phyloP scores from a whole-genome alignment of 2,888 invertebrate genomes.

The Fragum fragum region DNA sequence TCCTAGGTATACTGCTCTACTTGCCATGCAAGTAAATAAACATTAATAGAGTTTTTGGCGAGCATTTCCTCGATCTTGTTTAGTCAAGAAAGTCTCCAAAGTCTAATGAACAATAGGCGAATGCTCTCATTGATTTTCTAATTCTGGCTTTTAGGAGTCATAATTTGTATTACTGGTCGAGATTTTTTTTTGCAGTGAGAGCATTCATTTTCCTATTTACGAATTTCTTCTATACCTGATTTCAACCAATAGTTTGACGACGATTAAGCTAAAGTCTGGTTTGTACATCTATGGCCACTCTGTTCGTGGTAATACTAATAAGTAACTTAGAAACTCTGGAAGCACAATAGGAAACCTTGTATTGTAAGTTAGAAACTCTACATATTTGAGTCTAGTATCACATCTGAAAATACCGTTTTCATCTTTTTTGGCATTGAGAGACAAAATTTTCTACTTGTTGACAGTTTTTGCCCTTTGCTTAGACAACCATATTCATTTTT shows the following conservation, averaged over 20 bases:
- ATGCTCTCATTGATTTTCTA: constrained; percentile 46
- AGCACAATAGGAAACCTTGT: background rate
- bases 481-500: constrained; percentile 25
- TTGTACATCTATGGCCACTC: background rate
- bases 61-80: constrained; percentile 57
- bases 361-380: background rate
- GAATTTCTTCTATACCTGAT: constrained; percentile 21
- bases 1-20: constrained; percentile 65
- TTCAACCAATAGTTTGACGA: constrained; percentile 12
- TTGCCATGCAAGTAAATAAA: constrained; percentile 58
- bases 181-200: background rate
- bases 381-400: constrained; percentile 14
- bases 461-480: constrained; percentile 3
- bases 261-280: constrained; percentile 1
- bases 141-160: constrained; percentile 23
- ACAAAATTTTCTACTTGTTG: constrained; percentile 36
- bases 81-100: constrained; percentile 64
- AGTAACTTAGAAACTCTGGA: constrained; percentile 5
- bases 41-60: constrained; percentile 64
- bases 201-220: constrained; percentile 7
- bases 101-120: constrained; percentile 55
- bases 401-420: constrained; percentile 36
- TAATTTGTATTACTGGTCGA: background rate
- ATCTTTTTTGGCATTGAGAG: constrained; percentile 32
- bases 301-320: background rate